Conservation (phyloP, 30 jellyfish, hydroid and myxozoan species). For the Chrysaora quinquecirrha region DNA sequence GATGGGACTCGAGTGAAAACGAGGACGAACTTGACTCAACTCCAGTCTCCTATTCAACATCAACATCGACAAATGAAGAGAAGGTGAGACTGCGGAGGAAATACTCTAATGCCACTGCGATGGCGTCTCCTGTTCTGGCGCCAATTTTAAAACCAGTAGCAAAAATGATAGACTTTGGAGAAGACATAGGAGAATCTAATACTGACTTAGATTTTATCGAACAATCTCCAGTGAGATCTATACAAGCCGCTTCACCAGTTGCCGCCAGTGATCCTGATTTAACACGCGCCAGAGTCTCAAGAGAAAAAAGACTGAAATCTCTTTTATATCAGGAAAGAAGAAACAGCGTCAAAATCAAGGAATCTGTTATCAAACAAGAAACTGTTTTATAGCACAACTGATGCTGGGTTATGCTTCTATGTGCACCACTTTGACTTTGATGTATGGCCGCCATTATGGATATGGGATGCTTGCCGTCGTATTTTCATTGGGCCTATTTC, state of each 20-base stretch:
- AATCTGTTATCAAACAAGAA: not conserved
- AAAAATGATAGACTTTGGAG: conserved; percentile 49
- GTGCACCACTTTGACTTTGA: too few species aligned
- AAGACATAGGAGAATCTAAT: not conserved
- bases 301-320: not conserved
- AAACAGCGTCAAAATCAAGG: not conserved
- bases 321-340: conserved; percentile 1
- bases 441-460: too few species aligned
- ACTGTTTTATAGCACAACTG: not conserved
- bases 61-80: conserved; percentile 52
- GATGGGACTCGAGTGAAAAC: conserved; percentile 44
- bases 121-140: conserved; percentile 72
- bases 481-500: too few species aligned
- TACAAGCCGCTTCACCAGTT: not conserved
- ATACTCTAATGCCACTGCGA: conserved; percentile 75
- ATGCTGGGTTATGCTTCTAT: too few species aligned
- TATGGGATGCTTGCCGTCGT: too few species aligned
- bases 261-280: conserved; percentile 12
- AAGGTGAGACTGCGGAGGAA: conserved; percentile 61
- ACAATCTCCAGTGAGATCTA: not conserved
- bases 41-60: conserved; percentile 25
- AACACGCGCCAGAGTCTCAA: not conserved
- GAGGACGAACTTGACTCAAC: conserved; percentile 42
- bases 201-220: not conserved
- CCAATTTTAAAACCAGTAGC: conserved; percentile 54